These are phyloP conservation scores for Archocentrus centrarchus DNA, from an alignment of 2,113 vertebrate genomes.

Conservation along the genomic window DNA sequence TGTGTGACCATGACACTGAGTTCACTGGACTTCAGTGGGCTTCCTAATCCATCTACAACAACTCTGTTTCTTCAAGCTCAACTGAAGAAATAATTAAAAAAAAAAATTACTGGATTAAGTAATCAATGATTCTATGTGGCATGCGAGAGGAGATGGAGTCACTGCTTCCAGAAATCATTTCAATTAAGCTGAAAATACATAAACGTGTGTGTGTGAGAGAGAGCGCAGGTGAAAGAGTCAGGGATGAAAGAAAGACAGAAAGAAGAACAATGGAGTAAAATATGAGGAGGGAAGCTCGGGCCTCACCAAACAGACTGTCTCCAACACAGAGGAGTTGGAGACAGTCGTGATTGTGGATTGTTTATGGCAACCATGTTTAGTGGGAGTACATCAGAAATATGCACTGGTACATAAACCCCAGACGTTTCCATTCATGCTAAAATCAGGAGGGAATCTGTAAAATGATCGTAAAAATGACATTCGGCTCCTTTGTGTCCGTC, in stretches of 20 bases:
- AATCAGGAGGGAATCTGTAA: not conserved
- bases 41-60: too few relatives aligned
- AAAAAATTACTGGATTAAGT: not conserved
- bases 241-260: not conserved
- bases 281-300: too few relatives aligned
- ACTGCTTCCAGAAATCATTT: not conserved
- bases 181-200: not conserved
- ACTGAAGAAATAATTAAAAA: not conserved
- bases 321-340: not conserved
- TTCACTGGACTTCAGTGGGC: too few relatives aligned
- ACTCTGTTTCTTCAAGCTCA: not conserved
- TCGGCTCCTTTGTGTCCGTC: not conserved
- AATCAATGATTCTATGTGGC: not conserved
- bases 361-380: not conserved
- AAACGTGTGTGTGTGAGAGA: not conserved
- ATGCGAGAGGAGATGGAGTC: not conserved
- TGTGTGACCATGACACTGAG: too few relatives aligned
- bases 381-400: not conserved
- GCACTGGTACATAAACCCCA: not conserved
- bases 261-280: not conserved
- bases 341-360: not conserved
- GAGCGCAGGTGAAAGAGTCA: not conserved
- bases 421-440: not conserved
- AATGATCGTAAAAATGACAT: not conserved
- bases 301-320: too few relatives aligned